Conservation (phyloP, 1,140 invertebrate genomes). For the Lepidurus arcticus region DNA sequence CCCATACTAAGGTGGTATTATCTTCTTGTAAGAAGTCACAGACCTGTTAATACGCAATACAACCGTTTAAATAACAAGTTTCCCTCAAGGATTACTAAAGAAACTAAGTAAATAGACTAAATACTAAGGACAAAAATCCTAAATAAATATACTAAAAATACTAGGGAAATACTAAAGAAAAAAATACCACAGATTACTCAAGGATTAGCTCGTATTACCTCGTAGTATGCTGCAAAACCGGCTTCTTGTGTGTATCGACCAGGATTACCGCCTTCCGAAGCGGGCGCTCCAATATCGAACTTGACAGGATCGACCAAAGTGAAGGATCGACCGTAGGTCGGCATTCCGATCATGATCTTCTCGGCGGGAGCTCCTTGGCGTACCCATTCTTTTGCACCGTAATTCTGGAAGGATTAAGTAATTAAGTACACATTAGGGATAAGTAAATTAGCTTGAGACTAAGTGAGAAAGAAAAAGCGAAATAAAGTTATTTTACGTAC, state of each 20-base stretch:
- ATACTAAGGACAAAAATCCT: too few species aligned
- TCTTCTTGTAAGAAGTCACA: constrained; percentile 85
- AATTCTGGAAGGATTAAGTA: constrained; percentile 57
- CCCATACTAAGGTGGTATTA: constrained; percentile 91
- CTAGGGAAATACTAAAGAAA: background rate
- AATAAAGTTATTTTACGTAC: constrained; percentile 50
- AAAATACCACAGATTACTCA: background rate
- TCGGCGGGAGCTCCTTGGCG: constrained; percentile 87
- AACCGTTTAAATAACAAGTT: constrained; percentile 23
- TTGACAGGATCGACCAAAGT: constrained; percentile 80
- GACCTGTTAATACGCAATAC: constrained; percentile 50
- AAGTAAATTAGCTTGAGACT: background rate
- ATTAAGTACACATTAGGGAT: background rate
- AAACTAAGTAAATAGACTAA: too few species aligned
- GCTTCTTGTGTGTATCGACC: constrained; percentile 81
- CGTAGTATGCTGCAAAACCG: constrained; percentile 90
- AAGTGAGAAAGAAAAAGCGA: constrained; percentile 16
- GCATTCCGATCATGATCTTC: constrained; percentile 85
- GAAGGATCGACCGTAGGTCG: constrained; percentile 90
- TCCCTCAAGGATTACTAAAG: background rate
- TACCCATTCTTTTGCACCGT: constrained; percentile 84
- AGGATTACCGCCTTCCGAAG: constrained; percentile 70
- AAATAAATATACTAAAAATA: too few species aligned
- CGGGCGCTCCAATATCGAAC: constrained; percentile 87
- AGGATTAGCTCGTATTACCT: constrained; percentile 50